Evolutionary conservation across 2,797 vertebrate species (phyloP).

Genomic region (Hephaestus fuliginosus): DNA sequence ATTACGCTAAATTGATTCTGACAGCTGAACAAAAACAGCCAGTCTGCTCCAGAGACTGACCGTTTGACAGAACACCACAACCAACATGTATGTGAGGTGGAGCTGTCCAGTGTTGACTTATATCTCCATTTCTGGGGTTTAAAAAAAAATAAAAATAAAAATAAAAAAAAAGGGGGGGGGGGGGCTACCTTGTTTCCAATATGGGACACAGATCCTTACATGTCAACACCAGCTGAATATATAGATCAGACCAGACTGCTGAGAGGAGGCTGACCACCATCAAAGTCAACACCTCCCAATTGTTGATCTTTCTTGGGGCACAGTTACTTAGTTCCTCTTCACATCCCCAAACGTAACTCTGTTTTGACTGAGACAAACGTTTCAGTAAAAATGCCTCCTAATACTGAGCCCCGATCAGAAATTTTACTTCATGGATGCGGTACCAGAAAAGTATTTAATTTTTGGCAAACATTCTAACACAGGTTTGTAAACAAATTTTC

Average conservation of each 20-base stretch:
- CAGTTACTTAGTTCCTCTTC: constrained; percentile 24
- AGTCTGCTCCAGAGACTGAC: constrained; percentile 79
- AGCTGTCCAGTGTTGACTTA: constrained; percentile 21
- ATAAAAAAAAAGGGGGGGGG: no score
- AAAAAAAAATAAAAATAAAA: background rate
- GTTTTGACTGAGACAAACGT: constrained; percentile 33
- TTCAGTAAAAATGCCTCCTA: constrained; percentile 27
- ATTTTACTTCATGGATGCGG: constrained; percentile 82
- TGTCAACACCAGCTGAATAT: constrained; percentile 2
- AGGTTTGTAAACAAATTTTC: constrained; percentile 93
- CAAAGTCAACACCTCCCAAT: constrained; percentile 13
- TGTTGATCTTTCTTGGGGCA: constrained; percentile 22
- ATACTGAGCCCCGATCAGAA: constrained; percentile 77
- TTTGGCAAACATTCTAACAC: constrained; percentile 90
- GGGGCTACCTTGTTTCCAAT: background rate
- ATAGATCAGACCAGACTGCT: background rate
- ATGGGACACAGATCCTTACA: constrained; percentile 11
- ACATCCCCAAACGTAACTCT: constrained; percentile 20
- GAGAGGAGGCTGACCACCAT: background rate
- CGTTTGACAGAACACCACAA: constrained; percentile 45
- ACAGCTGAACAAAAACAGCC: constrained; percentile 51
- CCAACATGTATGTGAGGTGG: constrained; percentile 24
- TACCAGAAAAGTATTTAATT: constrained; percentile 80
- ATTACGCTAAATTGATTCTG: constrained; percentile 36
- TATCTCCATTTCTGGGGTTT: constrained; percentile 10